phyloP scores from a whole-genome alignment of 1,140 invertebrate species.

The Magallana angulata region DNA sequence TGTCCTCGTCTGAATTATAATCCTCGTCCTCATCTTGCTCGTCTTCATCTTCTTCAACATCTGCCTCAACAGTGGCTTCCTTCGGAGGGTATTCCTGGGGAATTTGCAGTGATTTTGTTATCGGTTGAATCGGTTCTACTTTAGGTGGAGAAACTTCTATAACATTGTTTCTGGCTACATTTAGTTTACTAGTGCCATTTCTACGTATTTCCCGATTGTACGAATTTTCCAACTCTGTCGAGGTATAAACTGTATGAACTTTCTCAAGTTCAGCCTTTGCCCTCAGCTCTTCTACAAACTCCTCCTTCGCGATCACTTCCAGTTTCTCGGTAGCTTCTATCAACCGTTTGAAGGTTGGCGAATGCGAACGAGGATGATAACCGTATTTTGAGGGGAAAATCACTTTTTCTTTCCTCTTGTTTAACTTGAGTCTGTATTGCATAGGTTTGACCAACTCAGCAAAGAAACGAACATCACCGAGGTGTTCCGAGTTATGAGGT shows the following conservation, averaged over 20 bases:
- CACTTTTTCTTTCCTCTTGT: constrained; percentile 60
- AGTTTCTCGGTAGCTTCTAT: constrained; percentile 64
- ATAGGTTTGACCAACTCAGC: constrained; percentile 66
- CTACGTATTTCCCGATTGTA: constrained; percentile 41
- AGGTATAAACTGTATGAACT: background rate
- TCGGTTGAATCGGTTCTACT: background rate
- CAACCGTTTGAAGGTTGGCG: constrained; percentile 64
- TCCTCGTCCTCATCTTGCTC: constrained; percentile 28
- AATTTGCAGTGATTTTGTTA: background rate
- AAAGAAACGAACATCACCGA: constrained; percentile 62
- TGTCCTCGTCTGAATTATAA: constrained; percentile 16
- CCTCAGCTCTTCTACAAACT: background rate
- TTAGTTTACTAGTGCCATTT: constrained; percentile 12
- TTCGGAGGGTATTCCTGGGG: constrained; percentile 43
- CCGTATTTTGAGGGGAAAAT: constrained; percentile 65
- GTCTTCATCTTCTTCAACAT: constrained; percentile 1
- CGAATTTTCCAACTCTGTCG: background rate
- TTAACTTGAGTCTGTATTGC: constrained; percentile 59
- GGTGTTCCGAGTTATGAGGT: background rate
- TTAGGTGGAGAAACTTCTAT: background rate
- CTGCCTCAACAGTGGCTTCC: constrained; percentile 32
- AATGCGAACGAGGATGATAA: constrained; percentile 62
- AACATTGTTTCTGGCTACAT: constrained; percentile 8
- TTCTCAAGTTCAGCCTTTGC: background rate
- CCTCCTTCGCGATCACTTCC: constrained; percentile 51